These are phyloP conservation scores for Schizopygopsis pylzovi DNA, from an alignment of 2,797 vertebrate genomes.

Conservation along the genomic window DNA sequence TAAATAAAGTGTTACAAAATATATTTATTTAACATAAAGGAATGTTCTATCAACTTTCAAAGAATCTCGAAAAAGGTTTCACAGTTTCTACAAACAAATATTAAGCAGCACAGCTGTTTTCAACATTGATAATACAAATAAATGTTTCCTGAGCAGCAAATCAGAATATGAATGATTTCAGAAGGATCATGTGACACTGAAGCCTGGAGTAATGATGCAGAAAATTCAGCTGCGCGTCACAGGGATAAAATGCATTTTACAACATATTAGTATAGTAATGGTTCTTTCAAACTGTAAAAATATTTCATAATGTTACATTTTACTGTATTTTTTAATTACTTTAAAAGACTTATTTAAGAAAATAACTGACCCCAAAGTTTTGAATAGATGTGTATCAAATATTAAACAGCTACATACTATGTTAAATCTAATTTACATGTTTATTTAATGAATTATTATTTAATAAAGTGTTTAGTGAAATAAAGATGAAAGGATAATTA, in stretches of 20 bases:
- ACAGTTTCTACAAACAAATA: too few relatives aligned
- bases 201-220: background rate
- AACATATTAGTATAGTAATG: background rate
- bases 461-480: background rate
- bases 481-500: too few relatives aligned
- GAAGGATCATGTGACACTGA: background rate
- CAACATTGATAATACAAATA: background rate
- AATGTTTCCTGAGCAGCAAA: background rate
- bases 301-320: background rate
- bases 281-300: background rate
- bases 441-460: background rate
- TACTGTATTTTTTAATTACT: background rate
- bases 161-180: background rate
- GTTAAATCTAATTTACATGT: background rate
- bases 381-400: background rate
- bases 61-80: background rate
- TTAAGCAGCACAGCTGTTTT: background rate
- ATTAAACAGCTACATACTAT: background rate
- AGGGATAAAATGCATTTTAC: background rate
- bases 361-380: background rate
- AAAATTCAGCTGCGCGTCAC: background rate
- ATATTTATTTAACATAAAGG: too few relatives aligned
- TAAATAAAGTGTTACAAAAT: too few relatives aligned
- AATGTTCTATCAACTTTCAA: too few relatives aligned
- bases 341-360: background rate